phyloP scores from a whole-genome alignment of 2,113 vertebrate species.

The Pelecanoides urinatrix region DNA sequence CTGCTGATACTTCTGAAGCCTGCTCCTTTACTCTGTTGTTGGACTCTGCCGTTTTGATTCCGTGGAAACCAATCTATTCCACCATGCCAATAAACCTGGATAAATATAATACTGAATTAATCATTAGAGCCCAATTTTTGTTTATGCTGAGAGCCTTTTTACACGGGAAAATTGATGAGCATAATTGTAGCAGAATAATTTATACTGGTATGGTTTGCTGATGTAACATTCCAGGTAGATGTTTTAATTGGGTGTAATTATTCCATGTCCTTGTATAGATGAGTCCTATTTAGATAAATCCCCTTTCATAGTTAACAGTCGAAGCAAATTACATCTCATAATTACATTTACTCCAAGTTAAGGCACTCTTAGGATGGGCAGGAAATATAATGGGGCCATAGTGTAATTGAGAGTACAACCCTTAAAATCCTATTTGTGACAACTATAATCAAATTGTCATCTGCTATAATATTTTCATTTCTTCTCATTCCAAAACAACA shows the following conservation, averaged over 20 bases:
- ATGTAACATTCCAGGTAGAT: conserved; percentile 7
- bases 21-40: neutral
- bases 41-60: neutral
- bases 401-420: conserved; percentile 5
- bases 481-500: conserved; percentile 6
- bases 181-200: neutral
- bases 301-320: neutral
- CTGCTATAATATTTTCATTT: conserved; percentile 21
- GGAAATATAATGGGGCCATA: neutral
- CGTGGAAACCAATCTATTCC: conserved; percentile 13
- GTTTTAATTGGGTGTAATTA: conserved; percentile 40
- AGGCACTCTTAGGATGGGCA: neutral
- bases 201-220: neutral
- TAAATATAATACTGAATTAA: conserved; percentile 31
- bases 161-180: neutral
- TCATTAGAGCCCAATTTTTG: conserved; percentile 19
- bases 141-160: conserved; percentile 28
- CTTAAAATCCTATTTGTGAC: conserved; percentile 47
- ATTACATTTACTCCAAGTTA: conserved; percentile 33
- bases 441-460: conserved; percentile 37
- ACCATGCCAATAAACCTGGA: neutral
- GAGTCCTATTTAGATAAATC: neutral
- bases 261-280: neutral
- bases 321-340: conserved; percentile 31
- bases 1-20: neutral